Conservation (phyloP, 2,888 invertebrate genomes). For the Hecatera dysodea region DNA sequence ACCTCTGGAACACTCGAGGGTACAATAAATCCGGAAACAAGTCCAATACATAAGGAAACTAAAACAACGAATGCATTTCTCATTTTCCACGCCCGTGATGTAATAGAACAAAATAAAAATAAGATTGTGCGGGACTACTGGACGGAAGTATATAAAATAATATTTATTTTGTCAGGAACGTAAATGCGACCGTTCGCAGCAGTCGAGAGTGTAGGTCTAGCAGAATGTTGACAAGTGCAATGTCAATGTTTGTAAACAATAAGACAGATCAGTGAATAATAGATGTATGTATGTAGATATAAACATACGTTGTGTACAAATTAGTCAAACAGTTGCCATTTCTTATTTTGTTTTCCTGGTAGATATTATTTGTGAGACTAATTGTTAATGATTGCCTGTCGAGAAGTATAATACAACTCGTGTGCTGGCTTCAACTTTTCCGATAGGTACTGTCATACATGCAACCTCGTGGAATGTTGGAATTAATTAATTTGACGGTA, state of each 20-base stretch:
- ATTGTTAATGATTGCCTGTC: neutral
- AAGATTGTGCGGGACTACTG: slow-evolving; percentile 25
- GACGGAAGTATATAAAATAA: slow-evolving; percentile 22
- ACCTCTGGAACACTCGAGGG: slow-evolving; percentile 75
- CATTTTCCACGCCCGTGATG: slow-evolving; percentile 71
- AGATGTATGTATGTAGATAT: slow-evolving; percentile 26
- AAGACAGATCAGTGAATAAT: slow-evolving; percentile 22
- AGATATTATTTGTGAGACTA: neutral
- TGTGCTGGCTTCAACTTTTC: neutral
- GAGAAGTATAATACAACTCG: neutral
- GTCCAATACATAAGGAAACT: slow-evolving; percentile 76
- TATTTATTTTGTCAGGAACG: slow-evolving; percentile 27
- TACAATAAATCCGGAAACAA: slow-evolving; percentile 76
- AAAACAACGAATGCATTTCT: slow-evolving; percentile 76
- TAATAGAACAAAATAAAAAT: slow-evolving; percentile 47
- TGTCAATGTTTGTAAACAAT: slow-evolving; percentile 29
- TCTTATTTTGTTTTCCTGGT: slow-evolving; percentile 14
- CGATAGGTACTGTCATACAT: neutral
- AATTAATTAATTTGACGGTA: no score
- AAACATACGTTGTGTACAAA: slow-evolving; percentile 50
- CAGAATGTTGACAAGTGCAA: slow-evolving; percentile 34
- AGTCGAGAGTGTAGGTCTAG: slow-evolving; percentile 25
- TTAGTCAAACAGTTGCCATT: slow-evolving; percentile 32
- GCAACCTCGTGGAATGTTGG: no score
- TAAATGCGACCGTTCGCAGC: slow-evolving; percentile 15